Conservation (phyloP, 1,140 invertebrate genomes). For the Penaeus chinensis region DNA sequence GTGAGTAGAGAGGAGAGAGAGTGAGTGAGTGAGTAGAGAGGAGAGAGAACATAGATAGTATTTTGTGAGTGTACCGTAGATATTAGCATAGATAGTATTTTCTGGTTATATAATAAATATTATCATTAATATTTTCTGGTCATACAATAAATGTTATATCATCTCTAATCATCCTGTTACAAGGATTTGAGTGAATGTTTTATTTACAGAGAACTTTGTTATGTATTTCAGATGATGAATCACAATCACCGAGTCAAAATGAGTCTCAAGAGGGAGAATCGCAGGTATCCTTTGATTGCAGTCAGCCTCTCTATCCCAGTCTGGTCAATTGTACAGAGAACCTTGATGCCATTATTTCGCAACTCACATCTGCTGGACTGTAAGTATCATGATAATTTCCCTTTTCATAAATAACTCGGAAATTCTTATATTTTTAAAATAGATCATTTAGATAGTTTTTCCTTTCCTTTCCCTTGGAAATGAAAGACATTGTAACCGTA, state of each 20-base stretch:
- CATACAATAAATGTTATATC: no score
- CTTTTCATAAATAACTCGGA: background rate
- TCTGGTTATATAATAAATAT: no score
- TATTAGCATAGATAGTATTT: no score
- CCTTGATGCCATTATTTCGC: conserved; percentile 19
- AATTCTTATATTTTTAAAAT: background rate
- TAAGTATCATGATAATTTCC: conserved; percentile 26
- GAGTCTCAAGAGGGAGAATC: conserved; percentile 41
- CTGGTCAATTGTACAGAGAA: conserved; percentile 28
- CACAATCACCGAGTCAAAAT: background rate
- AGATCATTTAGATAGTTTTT: no score
- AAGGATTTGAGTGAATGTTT: background rate
- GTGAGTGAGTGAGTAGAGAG: no score
- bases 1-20: no score
- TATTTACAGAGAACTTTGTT: background rate
- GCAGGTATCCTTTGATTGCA: conserved; percentile 6
- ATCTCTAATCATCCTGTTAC: no score
- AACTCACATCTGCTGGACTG: conserved; percentile 41
- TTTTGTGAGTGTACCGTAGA: no score
- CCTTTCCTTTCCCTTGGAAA: no score
- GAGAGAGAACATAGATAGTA: no score
- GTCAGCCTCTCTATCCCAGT: conserved; percentile 25
- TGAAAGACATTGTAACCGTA: no score
- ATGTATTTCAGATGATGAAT: conserved; percentile 16
- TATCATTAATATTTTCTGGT: no score